phyloP scores from a whole-genome alignment of 1,140 invertebrate species.

The Heliconius hewitsoni region DNA sequence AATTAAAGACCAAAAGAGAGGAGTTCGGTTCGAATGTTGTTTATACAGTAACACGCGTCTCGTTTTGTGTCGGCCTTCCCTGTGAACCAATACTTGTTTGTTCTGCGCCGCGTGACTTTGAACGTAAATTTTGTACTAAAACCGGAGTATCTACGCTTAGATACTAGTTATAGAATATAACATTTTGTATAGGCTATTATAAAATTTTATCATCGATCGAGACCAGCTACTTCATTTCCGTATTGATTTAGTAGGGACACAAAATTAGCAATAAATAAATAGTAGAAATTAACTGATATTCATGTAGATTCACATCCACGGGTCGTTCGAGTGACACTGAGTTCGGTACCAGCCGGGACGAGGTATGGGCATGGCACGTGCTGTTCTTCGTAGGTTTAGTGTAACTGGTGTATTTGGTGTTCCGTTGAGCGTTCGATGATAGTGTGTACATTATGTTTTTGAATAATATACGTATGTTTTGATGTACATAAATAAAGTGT shows the following conservation, averaged over 20 bases:
- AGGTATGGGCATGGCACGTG: constrained; percentile 33
- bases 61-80: constrained; percentile 26
- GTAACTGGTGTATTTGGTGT: constrained; percentile 64
- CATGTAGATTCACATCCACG: constrained; percentile 48
- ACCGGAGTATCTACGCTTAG: constrained; percentile 39
- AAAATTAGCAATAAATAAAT: constrained; percentile 71
- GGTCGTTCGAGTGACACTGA: constrained; percentile 27
- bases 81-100: constrained; percentile 21
- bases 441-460: constrained; percentile 77
- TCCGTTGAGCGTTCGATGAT: constrained; percentile 72
- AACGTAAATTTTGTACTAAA: constrained; percentile 46
- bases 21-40: constrained; percentile 70
- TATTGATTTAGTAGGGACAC: constrained; percentile 54
- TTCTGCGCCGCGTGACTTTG: constrained; percentile 34
- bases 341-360: constrained; percentile 20
- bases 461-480: constrained; percentile 79
- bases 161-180: constrained; percentile 40
- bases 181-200: constrained; percentile 44
- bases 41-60: constrained; percentile 35
- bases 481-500: constrained; percentile 80
- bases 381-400: constrained; percentile 64
- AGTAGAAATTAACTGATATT: constrained; percentile 59
- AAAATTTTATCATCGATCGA: constrained; percentile 37
- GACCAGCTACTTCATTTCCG: constrained; percentile 42
- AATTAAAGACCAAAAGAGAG: constrained; percentile 72